Conservation (phyloP, 23 tunicate species). For the Corella eumyota region DNA sequence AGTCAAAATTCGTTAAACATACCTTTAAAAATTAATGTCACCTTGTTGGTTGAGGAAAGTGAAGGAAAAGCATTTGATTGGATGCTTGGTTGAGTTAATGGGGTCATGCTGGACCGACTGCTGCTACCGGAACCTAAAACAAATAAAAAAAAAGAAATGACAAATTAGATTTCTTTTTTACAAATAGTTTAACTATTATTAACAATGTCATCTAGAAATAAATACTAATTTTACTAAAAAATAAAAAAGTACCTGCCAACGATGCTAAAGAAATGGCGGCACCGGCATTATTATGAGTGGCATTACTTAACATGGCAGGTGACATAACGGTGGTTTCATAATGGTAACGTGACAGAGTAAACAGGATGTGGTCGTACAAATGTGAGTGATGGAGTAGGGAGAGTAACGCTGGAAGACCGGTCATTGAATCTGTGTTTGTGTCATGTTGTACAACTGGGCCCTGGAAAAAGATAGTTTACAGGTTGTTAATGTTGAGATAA, state of each 20-base stretch:
- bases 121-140: slow-evolving; percentile 4
- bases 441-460: slow-evolving; percentile 66
- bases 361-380: slow-evolving; percentile 36
- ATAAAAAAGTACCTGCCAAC: too few species aligned
- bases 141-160: background rate
- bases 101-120: slow-evolving; percentile 18
- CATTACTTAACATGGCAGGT: slow-evolving; percentile 11
- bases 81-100: slow-evolving; percentile 22
- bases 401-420: slow-evolving; percentile 45
- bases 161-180: too few species aligned
- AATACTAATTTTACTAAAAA: too few species aligned
- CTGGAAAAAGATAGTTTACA: slow-evolving; percentile 10
- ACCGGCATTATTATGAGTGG: background rate
- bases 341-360: slow-evolving; percentile 33
- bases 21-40: too few species aligned
- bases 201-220: too few species aligned
- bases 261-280: slow-evolving; percentile 20
- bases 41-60: slow-evolving; percentile 17
- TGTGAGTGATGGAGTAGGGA: slow-evolving; percentile 43
- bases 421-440: slow-evolving; percentile 17
- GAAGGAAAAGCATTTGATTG: slow-evolving; percentile 13
- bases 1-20: too few species aligned
- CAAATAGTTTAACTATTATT: too few species aligned
- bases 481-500: too few species aligned
- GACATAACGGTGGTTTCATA: slow-evolving; percentile 32